Evolutionary conservation across 2,888 invertebrate genomes (phyloP), one percentile per base, ranked within the genome.

Genomic region (Noctua fimbriata): DNA sequence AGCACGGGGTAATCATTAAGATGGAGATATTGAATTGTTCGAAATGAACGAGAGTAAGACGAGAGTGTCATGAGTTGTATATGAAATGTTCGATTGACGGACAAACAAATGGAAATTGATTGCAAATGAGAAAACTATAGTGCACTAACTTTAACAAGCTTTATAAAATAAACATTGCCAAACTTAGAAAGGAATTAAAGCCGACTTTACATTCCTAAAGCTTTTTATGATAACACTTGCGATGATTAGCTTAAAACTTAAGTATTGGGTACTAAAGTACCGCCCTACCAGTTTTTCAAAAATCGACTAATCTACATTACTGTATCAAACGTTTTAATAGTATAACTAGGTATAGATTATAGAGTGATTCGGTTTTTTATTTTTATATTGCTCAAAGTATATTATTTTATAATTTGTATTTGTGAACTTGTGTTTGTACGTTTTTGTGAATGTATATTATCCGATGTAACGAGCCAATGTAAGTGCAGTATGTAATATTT

Each of bases 361-460:
- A 93, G 94, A 94, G 96, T 95, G 95, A 95, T 95, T 96, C 93
- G 93, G 93, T 96, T 96, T 94, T 95, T 96, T 96, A 94, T 95
- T 96, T 96, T 96, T 96, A 94, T 96, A 96, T 96, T 96, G 96
- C 96, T 96, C 96, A 96, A 96, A 94, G 91, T 94, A 93, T 96
- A 94, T 94, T 93, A 94, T 93, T 93, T 92, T 92, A 90, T 93
- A 89, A 92, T 93, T 93, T 91, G 89, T 93, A 92, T 93, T 89
- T 92, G 94, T 95, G 95, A 93, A 94, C 92, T 90, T 92, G 94
- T 94, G 95, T 96, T 95, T 95, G 95, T 93, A 94, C 86, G 94
- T 95, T 95, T 95, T 94, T 92, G 88, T 89, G 89, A 89, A 93
- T 96, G 95, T 96, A 95, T 95, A 95, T 92, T 95, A 92, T 94